These are phyloP conservation scores for Limnephilus marmoratus DNA, from an alignment of 2,888 invertebrate species.

Conservation along the genomic window DNA sequence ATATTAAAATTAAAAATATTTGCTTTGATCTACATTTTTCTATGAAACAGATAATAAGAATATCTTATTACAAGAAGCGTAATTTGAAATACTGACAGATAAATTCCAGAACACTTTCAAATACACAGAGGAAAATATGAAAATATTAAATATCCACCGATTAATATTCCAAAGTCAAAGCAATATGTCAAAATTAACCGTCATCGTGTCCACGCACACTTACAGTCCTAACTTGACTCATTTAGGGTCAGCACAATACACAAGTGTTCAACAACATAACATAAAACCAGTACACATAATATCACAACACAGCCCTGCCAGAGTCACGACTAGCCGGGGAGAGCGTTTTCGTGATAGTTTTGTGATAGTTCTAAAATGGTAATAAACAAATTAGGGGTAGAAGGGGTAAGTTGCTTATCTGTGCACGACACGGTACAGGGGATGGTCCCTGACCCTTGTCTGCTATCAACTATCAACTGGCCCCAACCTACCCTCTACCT, in stretches of 20 bases:
- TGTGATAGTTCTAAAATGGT: constrained; percentile 39
- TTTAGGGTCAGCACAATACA: neutral
- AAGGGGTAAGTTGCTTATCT: constrained; percentile 26
- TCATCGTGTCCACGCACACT: neutral
- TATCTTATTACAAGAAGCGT: too few relatives aligned
- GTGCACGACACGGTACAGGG: constrained; percentile 20
- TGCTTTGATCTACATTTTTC: too few relatives aligned
- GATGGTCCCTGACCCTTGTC: constrained; percentile 28
- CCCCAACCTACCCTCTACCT: neutral
- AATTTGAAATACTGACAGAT: too few relatives aligned
- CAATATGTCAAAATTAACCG: neutral
- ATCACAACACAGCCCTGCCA: neutral
- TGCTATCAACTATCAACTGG: constrained; percentile 5
- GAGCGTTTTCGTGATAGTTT: constrained; percentile 39
- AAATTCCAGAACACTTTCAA: neutral
- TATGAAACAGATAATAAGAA: too few relatives aligned
- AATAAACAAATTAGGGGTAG: constrained; percentile 43
- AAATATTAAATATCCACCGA: neutral
- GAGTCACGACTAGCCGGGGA: neutral
- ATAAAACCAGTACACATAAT: neutral
- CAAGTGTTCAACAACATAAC: neutral
- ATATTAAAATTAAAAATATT: too few relatives aligned
- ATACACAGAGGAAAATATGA: neutral
- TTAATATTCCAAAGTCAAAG: neutral
- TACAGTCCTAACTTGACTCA: neutral